Evolutionary conservation across 2,797 vertebrate species (phyloP).

Genomic region (Gymnothorax javanicus): DNA sequence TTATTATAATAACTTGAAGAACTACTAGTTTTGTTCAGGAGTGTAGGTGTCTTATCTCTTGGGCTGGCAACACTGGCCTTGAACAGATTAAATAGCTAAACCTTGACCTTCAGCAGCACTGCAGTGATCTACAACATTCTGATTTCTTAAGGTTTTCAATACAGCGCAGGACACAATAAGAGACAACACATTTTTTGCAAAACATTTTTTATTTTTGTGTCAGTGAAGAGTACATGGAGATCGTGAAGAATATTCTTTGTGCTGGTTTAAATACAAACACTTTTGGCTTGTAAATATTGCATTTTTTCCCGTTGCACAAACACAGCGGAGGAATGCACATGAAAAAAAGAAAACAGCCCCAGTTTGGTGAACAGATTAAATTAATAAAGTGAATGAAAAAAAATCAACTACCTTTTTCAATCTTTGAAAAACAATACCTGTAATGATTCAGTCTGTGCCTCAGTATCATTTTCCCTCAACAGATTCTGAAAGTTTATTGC

Average conservation of each 20-base stretch:
- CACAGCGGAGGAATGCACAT: neutral
- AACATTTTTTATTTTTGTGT: neutral
- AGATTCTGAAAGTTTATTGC: neutral
- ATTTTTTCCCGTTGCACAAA: neutral
- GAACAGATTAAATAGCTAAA: neutral
- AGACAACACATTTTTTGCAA: neutral
- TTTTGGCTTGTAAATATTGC: neutral
- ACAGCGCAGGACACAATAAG: neutral
- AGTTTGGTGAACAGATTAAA: neutral
- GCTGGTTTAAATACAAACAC: neutral
- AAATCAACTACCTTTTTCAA: no score
- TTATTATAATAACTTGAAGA: neutral
- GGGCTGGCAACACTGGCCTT: neutral
- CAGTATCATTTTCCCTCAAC: neutral
- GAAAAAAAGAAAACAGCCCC: neutral
- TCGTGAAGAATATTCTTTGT: neutral
- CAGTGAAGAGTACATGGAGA: neutral
- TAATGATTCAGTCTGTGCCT: neutral
- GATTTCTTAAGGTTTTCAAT: neutral
- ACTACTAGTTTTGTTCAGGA: neutral
- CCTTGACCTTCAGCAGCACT: neutral
- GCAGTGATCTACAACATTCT: neutral
- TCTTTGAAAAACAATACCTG: neutral
- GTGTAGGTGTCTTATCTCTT: neutral
- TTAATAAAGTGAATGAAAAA: neutral